A percentile compares a stretch with the other conserved stretches of the same genome.
phyloP scores from a whole-genome alignment of 2,113 vertebrate species.

The Ranitomeya variabilis region DNA sequence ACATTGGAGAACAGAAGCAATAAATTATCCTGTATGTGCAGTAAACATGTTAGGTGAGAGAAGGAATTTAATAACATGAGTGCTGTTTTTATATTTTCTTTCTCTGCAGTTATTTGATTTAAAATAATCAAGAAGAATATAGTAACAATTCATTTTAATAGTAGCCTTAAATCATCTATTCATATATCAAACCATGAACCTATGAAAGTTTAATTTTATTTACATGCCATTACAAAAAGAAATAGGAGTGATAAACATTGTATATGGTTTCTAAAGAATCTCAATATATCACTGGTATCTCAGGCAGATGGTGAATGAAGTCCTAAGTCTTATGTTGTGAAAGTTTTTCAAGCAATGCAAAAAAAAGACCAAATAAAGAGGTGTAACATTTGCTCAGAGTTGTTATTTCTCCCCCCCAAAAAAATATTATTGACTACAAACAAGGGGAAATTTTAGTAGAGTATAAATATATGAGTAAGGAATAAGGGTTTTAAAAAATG shows the following conservation, averaged over 20 bases:
- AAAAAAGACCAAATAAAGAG: neutral
- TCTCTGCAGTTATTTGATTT: conserved; percentile 53
- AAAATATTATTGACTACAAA: neutral
- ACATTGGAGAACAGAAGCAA: conserved; percentile 5
- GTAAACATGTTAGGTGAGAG: conserved; percentile 18
- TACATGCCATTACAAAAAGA: conserved; percentile 52
- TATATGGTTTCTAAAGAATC: conserved; percentile 47
- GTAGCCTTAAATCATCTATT: conserved; percentile 49
- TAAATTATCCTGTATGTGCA: conserved; percentile 3
- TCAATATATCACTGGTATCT: conserved; percentile 38
- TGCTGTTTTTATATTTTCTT: conserved; percentile 48
- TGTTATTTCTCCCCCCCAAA: neutral
- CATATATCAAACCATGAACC: conserved; percentile 51
- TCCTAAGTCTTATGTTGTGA: conserved; percentile 22
- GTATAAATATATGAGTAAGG: neutral
- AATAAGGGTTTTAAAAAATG: too few species aligned
- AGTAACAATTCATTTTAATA: conserved; percentile 53
- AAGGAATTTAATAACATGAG: conserved; percentile 34
- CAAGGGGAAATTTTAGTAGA: neutral
- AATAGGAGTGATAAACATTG: conserved; percentile 55
- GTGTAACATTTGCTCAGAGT: neutral
- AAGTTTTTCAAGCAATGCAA: conserved; percentile 4
- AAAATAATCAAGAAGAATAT: conserved; percentile 50
- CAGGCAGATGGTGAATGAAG: neutral
- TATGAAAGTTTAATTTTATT: conserved; percentile 56